Base-by-base conservation (phyloP, 2,113 vertebrate species). In the Excalfactoria chinensis region DNA sequence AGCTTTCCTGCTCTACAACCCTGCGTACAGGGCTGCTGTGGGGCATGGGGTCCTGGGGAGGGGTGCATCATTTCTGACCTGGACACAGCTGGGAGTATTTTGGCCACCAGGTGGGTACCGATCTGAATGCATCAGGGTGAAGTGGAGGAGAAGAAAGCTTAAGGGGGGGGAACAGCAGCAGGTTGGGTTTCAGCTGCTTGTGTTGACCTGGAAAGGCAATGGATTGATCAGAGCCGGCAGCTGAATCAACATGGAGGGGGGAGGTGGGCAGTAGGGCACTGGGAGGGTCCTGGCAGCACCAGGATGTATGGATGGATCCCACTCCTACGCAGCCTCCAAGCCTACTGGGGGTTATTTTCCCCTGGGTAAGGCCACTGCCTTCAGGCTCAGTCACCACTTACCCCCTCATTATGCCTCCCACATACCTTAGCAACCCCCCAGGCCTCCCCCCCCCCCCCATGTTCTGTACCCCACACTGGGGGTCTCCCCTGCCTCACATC, bases 21-120 rank as follows among this genome's bases (percentile, higher is more conserved):
- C 0, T 0, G 5, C 3, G 4, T 1, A 2, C 43, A 13, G 71
- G 74, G 51, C 56, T 46, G 28, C 30, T 15, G 53, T 1, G 3
- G 64, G 58, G 41, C 44, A 43, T 0, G 0, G 3, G 64, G 58
- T 34, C 44, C 37, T 0, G 0, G 23, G 56, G 41, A 76, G n/a
- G 14, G 9, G 16, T 67, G 44, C 44, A 40, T 81, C 83, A 8
- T 43, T 34, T 28, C 68, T 30, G 37, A 11, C 19, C 0, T 16
- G 7, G 7, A 37, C 48, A 32, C 35, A 12, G 23, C 35, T 28
- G 60, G 35, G 35, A 62, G 7, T 26, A 5, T 63, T 40, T 12
- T 28, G 59, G 34, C 59, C 34, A 26, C 59, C 59, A 25, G 34
- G 14, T 62, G 23, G 60, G 35, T 26, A 28, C 60, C 2, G 13